Percentiles rank a stretch among this genome's conserved stretches.
phyloP scores from a whole-genome alignment of 1,140 invertebrate species.

The Wasmannia auropunctata region DNA sequence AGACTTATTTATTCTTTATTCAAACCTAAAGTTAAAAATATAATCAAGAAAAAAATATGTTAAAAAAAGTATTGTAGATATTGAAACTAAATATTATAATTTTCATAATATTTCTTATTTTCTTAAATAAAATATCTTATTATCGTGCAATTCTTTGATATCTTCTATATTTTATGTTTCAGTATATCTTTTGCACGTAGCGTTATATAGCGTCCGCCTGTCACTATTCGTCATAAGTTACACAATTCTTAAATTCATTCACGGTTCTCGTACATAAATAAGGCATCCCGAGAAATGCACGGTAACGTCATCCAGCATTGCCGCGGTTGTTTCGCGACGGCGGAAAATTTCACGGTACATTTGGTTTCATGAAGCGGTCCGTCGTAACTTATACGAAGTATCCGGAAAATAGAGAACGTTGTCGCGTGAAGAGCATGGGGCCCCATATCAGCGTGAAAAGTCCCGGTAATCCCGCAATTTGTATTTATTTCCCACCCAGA shows the following conservation, averaged over 20 bases:
- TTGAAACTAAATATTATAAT: neutral
- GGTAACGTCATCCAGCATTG: slow-evolving; percentile 31
- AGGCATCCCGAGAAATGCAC: slow-evolving; percentile 12
- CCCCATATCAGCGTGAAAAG: slow-evolving; percentile 77
- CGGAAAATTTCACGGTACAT: slow-evolving; percentile 42
- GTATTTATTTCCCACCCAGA: slow-evolving; percentile 84
- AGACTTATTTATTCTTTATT: neutral
- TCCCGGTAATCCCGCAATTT: slow-evolving; percentile 85
- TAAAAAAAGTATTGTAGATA: neutral
- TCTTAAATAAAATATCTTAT: neutral
- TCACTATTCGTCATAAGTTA: slow-evolving; percentile 20
- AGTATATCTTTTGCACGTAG: neutral
- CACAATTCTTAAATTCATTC: slow-evolving; percentile 40
- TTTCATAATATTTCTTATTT: neutral
- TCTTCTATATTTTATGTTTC: slow-evolving; percentile 5
- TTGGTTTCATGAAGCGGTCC: slow-evolving; percentile 69
- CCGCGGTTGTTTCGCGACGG: slow-evolving; percentile 43
- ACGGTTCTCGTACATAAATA: slow-evolving; percentile 32
- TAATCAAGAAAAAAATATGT: neutral
- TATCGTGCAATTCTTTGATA: neutral
- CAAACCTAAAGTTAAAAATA: neutral
- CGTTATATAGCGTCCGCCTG: neutral
- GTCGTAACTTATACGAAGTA: slow-evolving; percentile 77
- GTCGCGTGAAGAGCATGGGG: slow-evolving; percentile 71
- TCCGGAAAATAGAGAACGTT: slow-evolving; percentile 79